Percentiles rank a stretch among this genome's conserved stretches.
Evolutionary conservation across 2,888 invertebrate genomes (phyloP).

Genomic region (Limnephilus rhombicus): DNA sequence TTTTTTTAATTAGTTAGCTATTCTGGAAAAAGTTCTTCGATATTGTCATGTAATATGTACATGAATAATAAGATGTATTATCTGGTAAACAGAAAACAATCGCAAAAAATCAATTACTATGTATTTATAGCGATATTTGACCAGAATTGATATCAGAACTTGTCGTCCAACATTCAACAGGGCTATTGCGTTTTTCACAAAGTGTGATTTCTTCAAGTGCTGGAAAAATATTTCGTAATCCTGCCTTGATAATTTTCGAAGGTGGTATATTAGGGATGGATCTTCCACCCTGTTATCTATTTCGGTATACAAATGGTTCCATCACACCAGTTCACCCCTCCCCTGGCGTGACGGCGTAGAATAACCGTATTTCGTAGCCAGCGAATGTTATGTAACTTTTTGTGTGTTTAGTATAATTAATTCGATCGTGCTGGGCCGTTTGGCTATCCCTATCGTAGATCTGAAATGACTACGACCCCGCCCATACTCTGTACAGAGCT

Average conservation of each 20-base stretch:
- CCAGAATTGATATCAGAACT: no score
- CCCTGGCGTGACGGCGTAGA: constrained; percentile 35
- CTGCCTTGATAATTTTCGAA: neutral
- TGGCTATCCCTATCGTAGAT: constrained; percentile 43
- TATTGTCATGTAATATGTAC: no score
- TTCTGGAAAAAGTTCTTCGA: no score
- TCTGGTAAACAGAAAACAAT: no score
- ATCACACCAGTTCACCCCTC: constrained; percentile 1
- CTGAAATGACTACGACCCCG: constrained; percentile 48
- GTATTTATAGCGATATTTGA: no score
- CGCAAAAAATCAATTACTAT: no score
- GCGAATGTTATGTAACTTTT: constrained; percentile 46
- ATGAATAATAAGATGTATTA: no score
- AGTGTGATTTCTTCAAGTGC: neutral
- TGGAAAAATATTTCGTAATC: neutral
- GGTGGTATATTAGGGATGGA: neutral
- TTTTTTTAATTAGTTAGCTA: no score
- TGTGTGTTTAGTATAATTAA: constrained; percentile 51
- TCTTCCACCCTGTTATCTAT: neutral
- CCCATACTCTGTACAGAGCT: constrained; percentile 42
- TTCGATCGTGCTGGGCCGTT: constrained; percentile 46
- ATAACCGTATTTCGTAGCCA: constrained; percentile 26
- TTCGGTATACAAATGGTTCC: neutral
- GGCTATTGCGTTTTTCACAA: neutral
- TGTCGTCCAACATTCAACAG: no score